Conservation (phyloP, 2,113 vertebrate species). For the Aleadryas rufinucha region DNA sequence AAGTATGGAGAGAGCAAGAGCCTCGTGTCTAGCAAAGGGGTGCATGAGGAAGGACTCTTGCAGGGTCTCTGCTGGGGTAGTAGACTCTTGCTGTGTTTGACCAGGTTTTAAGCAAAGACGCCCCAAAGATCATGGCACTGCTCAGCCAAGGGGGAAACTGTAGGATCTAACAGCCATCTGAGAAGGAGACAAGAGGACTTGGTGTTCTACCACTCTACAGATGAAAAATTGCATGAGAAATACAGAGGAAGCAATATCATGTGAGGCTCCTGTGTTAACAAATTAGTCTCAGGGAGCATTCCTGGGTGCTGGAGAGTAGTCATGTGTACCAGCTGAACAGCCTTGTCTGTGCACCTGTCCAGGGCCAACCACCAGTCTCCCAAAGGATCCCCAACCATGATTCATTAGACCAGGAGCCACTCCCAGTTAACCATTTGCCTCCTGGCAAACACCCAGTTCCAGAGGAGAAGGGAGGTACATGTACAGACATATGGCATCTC, state of each 20-base stretch:
- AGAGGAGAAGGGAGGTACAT: background rate
- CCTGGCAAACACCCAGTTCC: background rate
- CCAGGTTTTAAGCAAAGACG: accelerated
- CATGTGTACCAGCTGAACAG: accelerated
- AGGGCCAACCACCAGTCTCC: background rate
- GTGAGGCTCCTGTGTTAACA: background rate
- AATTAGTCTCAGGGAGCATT: background rate
- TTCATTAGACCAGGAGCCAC: background rate
- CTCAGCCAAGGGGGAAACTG: background rate
- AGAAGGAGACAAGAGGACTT: background rate
- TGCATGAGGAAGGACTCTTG: background rate
- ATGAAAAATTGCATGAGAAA: background rate
- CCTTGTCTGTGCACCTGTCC: background rate
- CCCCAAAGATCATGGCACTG: background rate
- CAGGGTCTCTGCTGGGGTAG: background rate
- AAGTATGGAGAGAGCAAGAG: background rate
- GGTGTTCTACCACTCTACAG: background rate
- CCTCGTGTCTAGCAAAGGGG: background rate
- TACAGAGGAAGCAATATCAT: background rate
- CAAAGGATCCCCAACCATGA: background rate
- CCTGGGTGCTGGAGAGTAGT: background rate
- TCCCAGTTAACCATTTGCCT: background rate
- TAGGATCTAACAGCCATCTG: background rate
- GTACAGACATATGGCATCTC: background rate
- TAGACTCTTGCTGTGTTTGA: background rate